Evolutionary conservation across 2,113 vertebrate genomes (phyloP), one percentile per base, ranked within the genome.

Genomic region (Malurus melanocephalus): DNA sequence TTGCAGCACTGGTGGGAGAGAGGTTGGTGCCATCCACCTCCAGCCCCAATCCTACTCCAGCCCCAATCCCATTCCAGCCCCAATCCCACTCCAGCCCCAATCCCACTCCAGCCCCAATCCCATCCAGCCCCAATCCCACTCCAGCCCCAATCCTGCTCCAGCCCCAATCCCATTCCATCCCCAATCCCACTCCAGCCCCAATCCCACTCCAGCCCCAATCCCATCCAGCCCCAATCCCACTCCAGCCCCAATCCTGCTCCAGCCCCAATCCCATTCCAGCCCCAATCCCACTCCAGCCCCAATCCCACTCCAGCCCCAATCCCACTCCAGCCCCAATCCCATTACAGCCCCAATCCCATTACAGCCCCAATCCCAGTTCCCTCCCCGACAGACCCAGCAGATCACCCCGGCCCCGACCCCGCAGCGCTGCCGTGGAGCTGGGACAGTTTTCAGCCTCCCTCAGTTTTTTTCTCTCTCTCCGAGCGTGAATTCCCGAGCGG

Each of bases 381-480:
- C 15, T 38, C 49, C 67, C 26, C 75, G 5, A 16, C 0, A 0
- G 12, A 5, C 16, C 13, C 18, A 19, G 28, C 1, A 0, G 20
- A 24, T 10, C 46, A 15, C 30, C 27, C 12, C 0, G 0, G 33
- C 21, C 40, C 35, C 2, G 1, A 5, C 2, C 42, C 30, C 2
- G 2, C 13, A 1, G 17, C 1, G 9, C 48, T 52, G 78, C 38
- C 7, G 0, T 2, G n/a, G 5, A 3, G 0, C 61, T 11, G 28
- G 27, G 28, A 13, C 15, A 11, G 4, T 14, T 73, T 48, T 26
- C 81, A 21, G 20, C 7, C 9, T 66, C 30, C 42, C 38, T 1
- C 3, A 8, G 48, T 2, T 2, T 57, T 81, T 81, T 89, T 49
- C 14, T 6, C 26, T 55, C 38, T 46, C 38, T 45, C 60, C 1